A percentile compares a stretch with the other conserved stretches of the same genome.
Conservation (phyloP, 2,888 invertebrate species). For the Galeopsomyia nigrocyanea region DNA sequence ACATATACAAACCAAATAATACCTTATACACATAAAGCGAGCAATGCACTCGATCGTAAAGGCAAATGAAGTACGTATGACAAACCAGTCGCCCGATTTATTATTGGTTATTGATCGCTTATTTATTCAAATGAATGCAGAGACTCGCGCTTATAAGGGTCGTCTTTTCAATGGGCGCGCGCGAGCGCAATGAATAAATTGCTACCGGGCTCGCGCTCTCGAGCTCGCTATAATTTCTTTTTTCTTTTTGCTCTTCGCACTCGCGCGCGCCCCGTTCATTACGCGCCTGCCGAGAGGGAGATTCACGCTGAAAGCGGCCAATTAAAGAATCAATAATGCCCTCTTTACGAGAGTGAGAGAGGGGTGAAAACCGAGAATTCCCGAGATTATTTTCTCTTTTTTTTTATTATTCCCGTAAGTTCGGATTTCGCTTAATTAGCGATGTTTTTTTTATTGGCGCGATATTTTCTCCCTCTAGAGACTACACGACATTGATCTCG, state of each 20-base stretch:
- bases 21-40: too few species aligned
- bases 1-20: too few species aligned
- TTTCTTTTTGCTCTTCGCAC: not conserved
- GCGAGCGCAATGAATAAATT: conserved; percentile 67
- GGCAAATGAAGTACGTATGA: conserved; percentile 52
- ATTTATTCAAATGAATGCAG: conserved; percentile 70
- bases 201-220: conserved; percentile 62
- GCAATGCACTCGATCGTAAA: too few species aligned
- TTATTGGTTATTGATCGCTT: conserved; percentile 69
- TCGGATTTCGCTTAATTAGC: conserved; percentile 13
- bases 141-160: conserved; percentile 62
- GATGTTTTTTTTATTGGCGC: conserved; percentile 14
- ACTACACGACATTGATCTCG: too few species aligned
- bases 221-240: not conserved
- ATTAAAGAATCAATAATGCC: conserved; percentile 49
- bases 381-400: conserved; percentile 29
- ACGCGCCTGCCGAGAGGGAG: conserved; percentile 12
- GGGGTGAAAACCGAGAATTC: conserved; percentile 37
- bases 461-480: not conserved
- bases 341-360: conserved; percentile 17
- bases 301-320: conserved; percentile 45
- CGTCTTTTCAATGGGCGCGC: conserved; percentile 58
- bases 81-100: conserved; percentile 66
- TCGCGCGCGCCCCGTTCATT: conserved; percentile 33
- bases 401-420: conserved; percentile 26